phyloP scores from a whole-genome alignment of 92 coral and sea anemone genomes.

The Parazoanthus atlanticus region DNA sequence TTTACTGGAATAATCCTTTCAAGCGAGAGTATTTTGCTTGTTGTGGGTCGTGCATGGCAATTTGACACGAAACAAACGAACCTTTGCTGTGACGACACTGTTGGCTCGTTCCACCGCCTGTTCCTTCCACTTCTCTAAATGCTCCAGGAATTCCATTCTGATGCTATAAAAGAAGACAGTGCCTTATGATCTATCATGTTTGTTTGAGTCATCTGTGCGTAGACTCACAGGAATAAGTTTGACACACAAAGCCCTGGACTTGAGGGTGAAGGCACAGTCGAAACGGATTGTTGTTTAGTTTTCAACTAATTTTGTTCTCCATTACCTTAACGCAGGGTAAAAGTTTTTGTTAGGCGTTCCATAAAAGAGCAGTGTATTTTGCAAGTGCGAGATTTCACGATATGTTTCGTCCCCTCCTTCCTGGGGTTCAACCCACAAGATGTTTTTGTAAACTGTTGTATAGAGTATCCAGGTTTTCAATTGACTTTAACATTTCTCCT shows the following conservation, averaged over 20 bases:
- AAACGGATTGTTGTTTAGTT: neutral
- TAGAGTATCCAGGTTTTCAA: too few relatives aligned
- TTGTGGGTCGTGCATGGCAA: neutral
- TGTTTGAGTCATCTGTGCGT: neutral
- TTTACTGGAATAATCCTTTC: neutral
- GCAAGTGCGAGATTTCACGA: too few relatives aligned
- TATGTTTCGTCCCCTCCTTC: too few relatives aligned
- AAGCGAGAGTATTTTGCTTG: neutral
- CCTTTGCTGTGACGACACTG: conserved; percentile 97
- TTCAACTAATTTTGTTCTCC: too few relatives aligned
- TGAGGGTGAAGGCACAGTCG: too few relatives aligned
- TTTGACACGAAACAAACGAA: conserved; percentile 5
- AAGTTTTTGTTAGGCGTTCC: too few relatives aligned
- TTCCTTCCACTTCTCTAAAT: conserved; percentile 89
- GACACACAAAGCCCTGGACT: too few relatives aligned
- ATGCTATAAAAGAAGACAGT: conserved; percentile 46
- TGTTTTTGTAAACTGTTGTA: too few relatives aligned
- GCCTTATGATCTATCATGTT: neutral
- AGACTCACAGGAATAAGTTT: neutral
- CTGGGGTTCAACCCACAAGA: too few relatives aligned
- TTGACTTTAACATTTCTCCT: too few relatives aligned
- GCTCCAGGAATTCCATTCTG: conserved; percentile 92
- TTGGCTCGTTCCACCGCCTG: conserved; percentile 91
- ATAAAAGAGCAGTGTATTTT: too few relatives aligned
- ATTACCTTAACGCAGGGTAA: too few relatives aligned